phyloP scores from a whole-genome alignment of 30 jellyfish, hydroid and myxozoan genomes.

The Hydra vulgaris region DNA sequence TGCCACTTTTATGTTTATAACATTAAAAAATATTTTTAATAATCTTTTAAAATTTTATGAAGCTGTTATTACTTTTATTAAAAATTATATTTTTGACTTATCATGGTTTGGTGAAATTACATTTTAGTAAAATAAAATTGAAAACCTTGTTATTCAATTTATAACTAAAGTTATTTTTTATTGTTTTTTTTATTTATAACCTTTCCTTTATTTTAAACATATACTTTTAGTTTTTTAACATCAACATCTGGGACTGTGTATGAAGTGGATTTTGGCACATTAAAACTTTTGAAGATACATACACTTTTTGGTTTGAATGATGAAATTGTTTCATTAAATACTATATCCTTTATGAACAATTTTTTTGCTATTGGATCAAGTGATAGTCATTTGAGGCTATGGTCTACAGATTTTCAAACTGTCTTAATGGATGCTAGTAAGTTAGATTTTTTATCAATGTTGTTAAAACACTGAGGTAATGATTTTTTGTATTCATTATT shows the following conservation, averaged over 20 bases:
- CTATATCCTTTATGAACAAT: conserved; percentile 38
- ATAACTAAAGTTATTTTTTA: no score
- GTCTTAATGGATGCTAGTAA: conserved; percentile 86
- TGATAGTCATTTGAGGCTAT: conserved; percentile 56
- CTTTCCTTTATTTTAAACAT: not conserved
- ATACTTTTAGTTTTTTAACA: conserved; percentile 40
- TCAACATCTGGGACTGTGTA: conserved; percentile 43
- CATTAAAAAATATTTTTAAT: no score
- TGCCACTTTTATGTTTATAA: no score
- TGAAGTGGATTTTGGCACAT: conserved; percentile 39
- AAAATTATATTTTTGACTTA: no score
- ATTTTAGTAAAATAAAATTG: no score
- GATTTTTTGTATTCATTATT: no score
- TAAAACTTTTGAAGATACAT: conserved; percentile 14
- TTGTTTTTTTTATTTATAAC: not conserved
- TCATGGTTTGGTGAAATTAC: no score
- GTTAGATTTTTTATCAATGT: not conserved
- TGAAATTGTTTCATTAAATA: conserved; percentile 18
- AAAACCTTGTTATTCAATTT: no score
- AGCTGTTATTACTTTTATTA: no score
- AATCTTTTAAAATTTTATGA: no score
- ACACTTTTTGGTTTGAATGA: conserved; percentile 10
- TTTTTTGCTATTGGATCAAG: conserved; percentile 68
- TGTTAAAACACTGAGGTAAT: not conserved
- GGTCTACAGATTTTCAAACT: conserved; percentile 71